These are phyloP conservation scores for Periophthalmus modestus DNA, from an alignment of 2,113 vertebrate species.

Conservation along the genomic window DNA sequence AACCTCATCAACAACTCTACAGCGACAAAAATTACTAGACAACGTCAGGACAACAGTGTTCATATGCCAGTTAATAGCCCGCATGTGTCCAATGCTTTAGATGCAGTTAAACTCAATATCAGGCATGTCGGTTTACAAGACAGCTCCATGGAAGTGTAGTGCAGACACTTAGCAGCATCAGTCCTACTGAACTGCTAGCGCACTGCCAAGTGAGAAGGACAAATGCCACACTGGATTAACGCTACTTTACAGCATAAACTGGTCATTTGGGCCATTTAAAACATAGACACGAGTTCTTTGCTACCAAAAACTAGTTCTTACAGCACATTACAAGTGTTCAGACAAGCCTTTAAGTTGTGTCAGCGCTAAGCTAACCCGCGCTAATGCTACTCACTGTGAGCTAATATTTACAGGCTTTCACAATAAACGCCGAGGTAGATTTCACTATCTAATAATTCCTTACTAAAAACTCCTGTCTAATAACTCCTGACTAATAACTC, in stretches of 20 bases:
- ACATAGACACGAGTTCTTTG: fast-evolving
- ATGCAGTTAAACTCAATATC: neutral
- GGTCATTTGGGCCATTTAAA: neutral
- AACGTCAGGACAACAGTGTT: neutral
- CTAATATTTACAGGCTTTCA: neutral
- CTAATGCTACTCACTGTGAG: conserved; percentile 8
- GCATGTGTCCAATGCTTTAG: too few species aligned
- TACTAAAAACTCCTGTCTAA: too few species aligned
- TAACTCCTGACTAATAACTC: too few species aligned
- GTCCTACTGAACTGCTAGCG: neutral
- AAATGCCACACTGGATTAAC: neutral
- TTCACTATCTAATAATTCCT: neutral
- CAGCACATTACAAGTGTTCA: neutral
- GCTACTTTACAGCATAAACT: neutral
- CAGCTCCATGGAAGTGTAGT: neutral
- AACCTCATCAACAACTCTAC: neutral
- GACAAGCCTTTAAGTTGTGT: conserved; percentile 10
- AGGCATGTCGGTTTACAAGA: neutral
- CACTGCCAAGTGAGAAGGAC: neutral
- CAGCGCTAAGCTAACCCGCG: conserved; percentile 19
- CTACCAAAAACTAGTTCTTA: neutral
- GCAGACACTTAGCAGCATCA: neutral
- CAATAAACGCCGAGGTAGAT: neutral
- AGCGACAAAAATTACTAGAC: neutral
- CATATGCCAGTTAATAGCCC: neutral